Evolutionary conservation across 2,113 vertebrate genomes (phyloP).

Genomic region (Perognathus longimembris): DNA sequence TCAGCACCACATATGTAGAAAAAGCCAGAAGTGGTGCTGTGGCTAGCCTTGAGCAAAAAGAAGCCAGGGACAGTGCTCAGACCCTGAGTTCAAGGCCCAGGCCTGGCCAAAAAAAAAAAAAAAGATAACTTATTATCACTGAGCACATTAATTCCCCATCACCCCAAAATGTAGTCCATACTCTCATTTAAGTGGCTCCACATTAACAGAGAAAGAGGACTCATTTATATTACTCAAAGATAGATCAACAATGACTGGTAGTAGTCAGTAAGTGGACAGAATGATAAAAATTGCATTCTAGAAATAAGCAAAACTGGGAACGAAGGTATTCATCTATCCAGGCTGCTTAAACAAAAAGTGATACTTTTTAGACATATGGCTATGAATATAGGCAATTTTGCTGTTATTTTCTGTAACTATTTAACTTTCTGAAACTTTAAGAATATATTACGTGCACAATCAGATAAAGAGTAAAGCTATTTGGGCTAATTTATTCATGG

Average conservation of each 20-base stretch:
- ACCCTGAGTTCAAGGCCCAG: too few species aligned
- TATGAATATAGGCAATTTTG: background rate
- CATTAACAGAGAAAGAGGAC: background rate
- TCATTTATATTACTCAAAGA: background rate
- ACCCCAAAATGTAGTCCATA: too few species aligned
- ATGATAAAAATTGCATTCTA: background rate
- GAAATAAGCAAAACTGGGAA: background rate
- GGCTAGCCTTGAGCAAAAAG: too few species aligned
- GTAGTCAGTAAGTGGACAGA: background rate
- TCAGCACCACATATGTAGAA: too few species aligned
- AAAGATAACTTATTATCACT: too few species aligned
- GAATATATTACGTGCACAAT: background rate
- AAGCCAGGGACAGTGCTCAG: too few species aligned
- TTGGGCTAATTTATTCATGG: background rate
- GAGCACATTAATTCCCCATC: too few species aligned
- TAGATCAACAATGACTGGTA: background rate
- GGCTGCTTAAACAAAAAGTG: background rate
- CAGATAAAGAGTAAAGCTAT: background rate
- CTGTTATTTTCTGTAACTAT: background rate
- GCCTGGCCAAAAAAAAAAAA: too few species aligned
- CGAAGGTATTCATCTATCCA: background rate
- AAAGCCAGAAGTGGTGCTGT: too few species aligned
- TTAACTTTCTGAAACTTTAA: conserved; percentile 14
- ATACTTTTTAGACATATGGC: too few species aligned
- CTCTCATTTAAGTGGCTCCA: background rate